Evolutionary conservation across 2,797 vertebrate species (phyloP), one percentile per base, ranked within the genome.

Genomic region (Pteropus rufus): DNA sequence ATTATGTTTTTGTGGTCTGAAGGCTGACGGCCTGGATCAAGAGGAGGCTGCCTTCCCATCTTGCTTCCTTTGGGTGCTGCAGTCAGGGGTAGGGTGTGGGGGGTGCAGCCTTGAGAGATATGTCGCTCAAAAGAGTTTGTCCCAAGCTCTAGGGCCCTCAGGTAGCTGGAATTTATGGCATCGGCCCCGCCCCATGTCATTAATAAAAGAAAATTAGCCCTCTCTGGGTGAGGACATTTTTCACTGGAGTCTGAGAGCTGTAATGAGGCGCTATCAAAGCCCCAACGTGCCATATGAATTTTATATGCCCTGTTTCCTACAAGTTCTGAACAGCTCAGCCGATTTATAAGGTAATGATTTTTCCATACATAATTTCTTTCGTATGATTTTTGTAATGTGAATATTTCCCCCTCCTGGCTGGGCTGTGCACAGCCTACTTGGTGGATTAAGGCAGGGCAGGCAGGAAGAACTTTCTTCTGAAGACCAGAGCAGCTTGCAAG

Each of bases 291-390:
- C 97, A 84, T 98, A 97, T 98, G 98, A 98, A 97, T 98, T 98
- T 98, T 98, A 98, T 98, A 98, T 97, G 98, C 97, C 97, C 98
- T 97, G 97, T 98, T 98, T 98, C 98, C 98, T 98, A 98, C 98
- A 98, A 97, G 98, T 98, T 98, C 98, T 98, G 98, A 98, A 98
- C 98, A 98, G 98, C 98, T 98, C 96, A 91, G 98, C 98, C 98
- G 98, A 98, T 98, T 98, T 99, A 98, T 98, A 98, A 98, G 39
- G 96, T 98, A 98, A 98, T 98, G 98, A 98, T 98, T 98, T 98
- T 98, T 98, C 98, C 98, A 98, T 98, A 98, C 98, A 98, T 98
- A 98, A 98, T 98, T 98, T 98, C 98, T 98, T 98, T 98, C 97
- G 91, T 98, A 98, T 98, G 98, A 98, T 98, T 98, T 98, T 98